Conservation (phyloP, 2,888 invertebrate genomes). For the Branchipolynoe longqiensis region DNA sequence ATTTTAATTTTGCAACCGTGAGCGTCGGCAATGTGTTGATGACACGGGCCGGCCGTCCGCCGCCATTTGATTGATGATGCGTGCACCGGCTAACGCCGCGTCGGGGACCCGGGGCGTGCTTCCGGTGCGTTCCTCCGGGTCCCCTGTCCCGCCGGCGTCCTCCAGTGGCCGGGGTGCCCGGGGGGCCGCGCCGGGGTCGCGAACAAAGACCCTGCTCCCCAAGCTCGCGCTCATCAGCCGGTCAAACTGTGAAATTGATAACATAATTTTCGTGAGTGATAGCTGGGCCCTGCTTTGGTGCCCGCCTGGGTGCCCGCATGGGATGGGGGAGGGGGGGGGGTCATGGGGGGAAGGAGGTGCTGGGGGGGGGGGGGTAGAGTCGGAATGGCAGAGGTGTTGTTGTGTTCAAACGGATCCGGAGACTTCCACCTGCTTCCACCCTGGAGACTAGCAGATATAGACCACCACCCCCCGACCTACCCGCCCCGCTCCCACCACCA, state of each 20-base stretch:
- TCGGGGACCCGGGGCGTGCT: constrained; percentile 1
- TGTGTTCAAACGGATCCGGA: too few species aligned
- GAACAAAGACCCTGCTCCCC: background rate
- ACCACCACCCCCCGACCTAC: background rate
- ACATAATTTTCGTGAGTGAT: constrained; percentile 37
- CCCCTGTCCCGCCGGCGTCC: background rate
- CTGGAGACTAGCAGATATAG: background rate
- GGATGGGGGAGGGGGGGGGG: background rate
- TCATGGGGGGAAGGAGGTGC: background rate
- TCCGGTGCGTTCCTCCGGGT: background rate
- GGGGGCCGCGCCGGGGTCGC: background rate
- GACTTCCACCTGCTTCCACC: background rate
- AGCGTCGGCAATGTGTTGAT: too few species aligned
- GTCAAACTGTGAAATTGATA: constrained; percentile 31
- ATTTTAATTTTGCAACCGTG: too few species aligned
- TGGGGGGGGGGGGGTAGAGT: too few species aligned
- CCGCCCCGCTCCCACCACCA: too few species aligned
- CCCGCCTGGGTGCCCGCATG: too few species aligned
- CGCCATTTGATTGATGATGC: constrained; percentile 42
- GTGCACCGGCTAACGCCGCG: constrained; percentile 9
- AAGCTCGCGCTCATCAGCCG: background rate
- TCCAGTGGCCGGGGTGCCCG: background rate
- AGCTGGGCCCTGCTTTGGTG: too few species aligned
- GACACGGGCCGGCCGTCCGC: background rate
- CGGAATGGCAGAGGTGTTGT: too few species aligned